phyloP scores from a whole-genome alignment of 2,888 invertebrate species.

The Drosophila quinaria region DNA sequence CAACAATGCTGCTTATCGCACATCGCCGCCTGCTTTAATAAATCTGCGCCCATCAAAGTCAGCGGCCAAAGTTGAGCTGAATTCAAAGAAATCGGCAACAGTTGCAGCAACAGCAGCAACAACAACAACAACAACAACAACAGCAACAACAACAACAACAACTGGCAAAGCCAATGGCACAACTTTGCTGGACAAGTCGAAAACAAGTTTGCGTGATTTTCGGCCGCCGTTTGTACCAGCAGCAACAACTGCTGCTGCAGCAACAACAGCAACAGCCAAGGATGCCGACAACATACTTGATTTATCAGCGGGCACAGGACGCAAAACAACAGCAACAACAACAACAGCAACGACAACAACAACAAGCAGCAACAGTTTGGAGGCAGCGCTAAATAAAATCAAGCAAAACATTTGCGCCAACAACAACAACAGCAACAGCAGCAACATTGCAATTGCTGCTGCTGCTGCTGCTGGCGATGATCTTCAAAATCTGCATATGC shows the following conservation, averaged over 20 bases:
- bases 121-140: slow-evolving; percentile 15
- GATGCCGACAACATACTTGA: slow-evolving; percentile 87
- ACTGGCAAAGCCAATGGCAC: slow-evolving; percentile 60
- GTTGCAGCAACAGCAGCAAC: slow-evolving; percentile 18
- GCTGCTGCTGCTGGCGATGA: slow-evolving; percentile 66
- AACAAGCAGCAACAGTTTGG: slow-evolving; percentile 72
- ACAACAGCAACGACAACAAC: slow-evolving; percentile 30
- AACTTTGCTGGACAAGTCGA: slow-evolving; percentile 63
- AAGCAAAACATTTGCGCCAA: slow-evolving; percentile 83
- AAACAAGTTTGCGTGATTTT: slow-evolving; percentile 83
- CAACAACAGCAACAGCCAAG: slow-evolving; percentile 55
- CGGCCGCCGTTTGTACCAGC: slow-evolving; percentile 55
- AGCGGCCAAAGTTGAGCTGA: slow-evolving; percentile 42
- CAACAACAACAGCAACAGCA: slow-evolving; percentile 50
- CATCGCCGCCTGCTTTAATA: slow-evolving; percentile 81
- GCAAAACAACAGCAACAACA: slow-evolving; percentile 46
- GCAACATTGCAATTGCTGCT: slow-evolving; percentile 7
- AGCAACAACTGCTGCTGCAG: slow-evolving; percentile 29
- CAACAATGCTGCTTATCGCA: slow-evolving; percentile 67
- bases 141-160: slow-evolving; percentile 21
- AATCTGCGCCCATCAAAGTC: slow-evolving; percentile 77
- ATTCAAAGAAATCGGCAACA: slow-evolving; percentile 61
- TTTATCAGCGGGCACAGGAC: slow-evolving; percentile 84
- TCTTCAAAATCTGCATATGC: slow-evolving; percentile 87
- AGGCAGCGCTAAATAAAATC: slow-evolving; percentile 84